Percentiles rank a stretch among this genome's conserved stretches.
Conservation (phyloP, 2,113 vertebrate genomes). For the Lepidothrix coronata region DNA sequence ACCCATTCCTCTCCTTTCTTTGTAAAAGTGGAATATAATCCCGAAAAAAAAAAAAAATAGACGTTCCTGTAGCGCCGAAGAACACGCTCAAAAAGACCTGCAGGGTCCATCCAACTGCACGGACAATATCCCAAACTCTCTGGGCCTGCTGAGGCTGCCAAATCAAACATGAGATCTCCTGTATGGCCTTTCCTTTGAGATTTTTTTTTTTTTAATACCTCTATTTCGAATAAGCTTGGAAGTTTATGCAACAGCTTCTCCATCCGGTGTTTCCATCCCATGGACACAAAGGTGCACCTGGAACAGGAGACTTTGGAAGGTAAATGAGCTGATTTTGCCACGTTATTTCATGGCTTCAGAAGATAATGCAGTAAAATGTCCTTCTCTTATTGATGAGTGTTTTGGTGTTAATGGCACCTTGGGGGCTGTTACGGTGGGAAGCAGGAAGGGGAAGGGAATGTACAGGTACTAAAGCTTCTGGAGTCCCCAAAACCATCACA, state of each 20-base stretch:
- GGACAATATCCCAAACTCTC: background rate
- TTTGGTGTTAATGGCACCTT: background rate
- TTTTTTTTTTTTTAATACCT: background rate
- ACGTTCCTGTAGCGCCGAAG: background rate
- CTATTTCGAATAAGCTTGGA: background rate
- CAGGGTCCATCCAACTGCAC: background rate
- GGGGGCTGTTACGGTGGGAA: background rate
- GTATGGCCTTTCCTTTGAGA: background rate
- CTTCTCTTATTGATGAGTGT: background rate
- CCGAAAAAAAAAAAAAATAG: background rate
- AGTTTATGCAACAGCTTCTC: background rate
- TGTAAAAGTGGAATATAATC: background rate
- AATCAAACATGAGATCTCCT: background rate
- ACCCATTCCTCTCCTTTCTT: background rate
- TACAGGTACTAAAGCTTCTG: constrained; percentile 49
- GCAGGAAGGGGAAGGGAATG: background rate
- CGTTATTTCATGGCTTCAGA: background rate
- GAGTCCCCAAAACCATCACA: background rate
- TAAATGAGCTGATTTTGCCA: background rate
- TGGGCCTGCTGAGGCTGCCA: background rate
- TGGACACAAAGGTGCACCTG: background rate
- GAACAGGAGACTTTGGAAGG: background rate
- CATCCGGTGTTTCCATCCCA: background rate
- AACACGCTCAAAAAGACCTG: accelerated
- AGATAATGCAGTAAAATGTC: background rate